These are phyloP conservation scores for Achroia grisella DNA, from an alignment of 1,140 invertebrate species.

Conservation along the genomic window DNA sequence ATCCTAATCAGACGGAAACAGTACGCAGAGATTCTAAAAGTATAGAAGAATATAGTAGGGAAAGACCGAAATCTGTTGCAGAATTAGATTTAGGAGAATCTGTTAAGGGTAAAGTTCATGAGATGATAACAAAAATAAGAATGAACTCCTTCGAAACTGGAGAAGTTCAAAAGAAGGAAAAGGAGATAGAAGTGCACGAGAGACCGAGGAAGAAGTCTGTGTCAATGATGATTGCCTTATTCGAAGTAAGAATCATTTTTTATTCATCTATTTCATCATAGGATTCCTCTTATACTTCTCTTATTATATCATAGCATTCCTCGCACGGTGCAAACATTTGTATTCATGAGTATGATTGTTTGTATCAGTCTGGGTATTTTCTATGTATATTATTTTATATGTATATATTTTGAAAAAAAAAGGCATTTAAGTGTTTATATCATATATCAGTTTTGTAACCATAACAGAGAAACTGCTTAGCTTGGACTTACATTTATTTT, in stretches of 20 bases:
- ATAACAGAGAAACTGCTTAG: too few species aligned
- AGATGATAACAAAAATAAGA: conserved; percentile 29
- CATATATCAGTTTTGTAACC: too few species aligned
- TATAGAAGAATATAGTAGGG: conserved; percentile 10
- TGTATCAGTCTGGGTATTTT: too few species aligned
- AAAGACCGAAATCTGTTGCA: conserved; percentile 31
- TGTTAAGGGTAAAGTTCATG: conserved; percentile 38
- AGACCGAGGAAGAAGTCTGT: conserved; percentile 35
- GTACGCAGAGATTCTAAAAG: neutral
- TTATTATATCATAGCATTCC: neutral
- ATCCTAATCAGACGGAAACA: neutral
- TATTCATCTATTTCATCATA: neutral
- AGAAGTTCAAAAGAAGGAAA: conserved; percentile 18
- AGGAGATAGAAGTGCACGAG: conserved; percentile 26
- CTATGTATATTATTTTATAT: too few species aligned
- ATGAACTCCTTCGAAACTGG: conserved; percentile 41
- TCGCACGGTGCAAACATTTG: neutral
- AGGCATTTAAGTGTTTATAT: too few species aligned
- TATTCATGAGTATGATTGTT: too few species aligned
- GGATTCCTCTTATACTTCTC: neutral
- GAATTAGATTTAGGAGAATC: conserved; percentile 38
- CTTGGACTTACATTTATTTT: too few species aligned
- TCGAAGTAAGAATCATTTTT: conserved; percentile 39
- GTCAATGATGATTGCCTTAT: conserved; percentile 46
- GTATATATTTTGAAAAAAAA: too few species aligned